phyloP scores from a whole-genome alignment of 1,140 invertebrate genomes.

The Euura saliciscinereae region DNA sequence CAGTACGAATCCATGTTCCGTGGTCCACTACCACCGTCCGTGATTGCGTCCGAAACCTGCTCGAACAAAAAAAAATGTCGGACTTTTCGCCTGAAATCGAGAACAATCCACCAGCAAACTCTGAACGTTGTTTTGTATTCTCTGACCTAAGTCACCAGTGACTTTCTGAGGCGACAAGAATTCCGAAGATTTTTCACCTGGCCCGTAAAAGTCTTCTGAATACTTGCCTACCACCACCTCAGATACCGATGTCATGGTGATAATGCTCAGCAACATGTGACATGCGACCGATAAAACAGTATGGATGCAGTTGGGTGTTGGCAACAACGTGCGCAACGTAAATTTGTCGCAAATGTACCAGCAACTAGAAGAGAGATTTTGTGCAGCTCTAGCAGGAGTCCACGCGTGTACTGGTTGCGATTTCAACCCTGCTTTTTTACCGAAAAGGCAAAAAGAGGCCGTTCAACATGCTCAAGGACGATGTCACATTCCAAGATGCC shows the following conservation, averaged over 20 bases:
- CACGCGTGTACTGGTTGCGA: slow-evolving; percentile 55
- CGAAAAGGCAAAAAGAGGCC: slow-evolving; percentile 32
- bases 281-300: slow-evolving; percentile 19
- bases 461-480: too few relatives aligned
- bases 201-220: too few relatives aligned
- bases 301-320: slow-evolving; percentile 32
- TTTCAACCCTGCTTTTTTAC: slow-evolving; percentile 48
- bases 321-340: slow-evolving; percentile 35
- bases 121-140: too few relatives aligned
- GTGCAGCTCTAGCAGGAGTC: slow-evolving; percentile 40
- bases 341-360: slow-evolving; percentile 35
- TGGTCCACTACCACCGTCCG: too few relatives aligned
- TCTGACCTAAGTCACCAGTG: too few relatives aligned
- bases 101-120: too few relatives aligned
- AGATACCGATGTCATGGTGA: slow-evolving; percentile 35
- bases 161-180: too few relatives aligned
- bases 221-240: neutral
- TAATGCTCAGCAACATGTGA: slow-evolving; percentile 27
- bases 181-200: too few relatives aligned
- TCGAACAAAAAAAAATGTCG: too few relatives aligned
- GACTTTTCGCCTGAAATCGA: too few relatives aligned
- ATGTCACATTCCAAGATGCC: slow-evolving; percentile 25
- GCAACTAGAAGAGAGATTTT: slow-evolving; percentile 34
- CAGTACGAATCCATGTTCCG: too few relatives aligned
- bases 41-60: too few relatives aligned